These are phyloP conservation scores for Carassius auratus DNA, from an alignment of 2,113 vertebrate species.

Conservation along the genomic window DNA sequence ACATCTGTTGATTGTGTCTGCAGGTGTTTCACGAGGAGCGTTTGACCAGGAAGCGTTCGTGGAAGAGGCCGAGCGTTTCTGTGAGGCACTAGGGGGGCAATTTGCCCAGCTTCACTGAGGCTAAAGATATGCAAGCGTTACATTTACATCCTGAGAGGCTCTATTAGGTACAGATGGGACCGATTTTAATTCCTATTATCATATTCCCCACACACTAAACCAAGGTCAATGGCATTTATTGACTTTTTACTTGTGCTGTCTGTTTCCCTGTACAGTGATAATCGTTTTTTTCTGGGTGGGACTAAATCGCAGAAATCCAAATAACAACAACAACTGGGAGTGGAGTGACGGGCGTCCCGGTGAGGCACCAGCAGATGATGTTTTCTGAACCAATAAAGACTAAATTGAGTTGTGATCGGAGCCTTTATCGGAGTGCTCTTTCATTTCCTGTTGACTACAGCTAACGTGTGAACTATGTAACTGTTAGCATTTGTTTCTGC, in stretches of 20 bases:
- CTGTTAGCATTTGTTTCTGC: not conserved
- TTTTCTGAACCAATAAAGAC: not conserved
- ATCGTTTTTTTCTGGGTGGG: constrained; percentile 92
- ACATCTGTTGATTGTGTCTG: not conserved
- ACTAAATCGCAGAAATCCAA: constrained; percentile 90
- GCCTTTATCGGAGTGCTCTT: not conserved
- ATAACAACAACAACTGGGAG: constrained; percentile 85
- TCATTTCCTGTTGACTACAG: not conserved
- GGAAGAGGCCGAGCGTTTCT: constrained; percentile 93
- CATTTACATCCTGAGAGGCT: constrained; percentile 77
- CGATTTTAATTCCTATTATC: not conserved
- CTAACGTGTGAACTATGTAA: not conserved
- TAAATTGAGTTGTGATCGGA: not conserved
- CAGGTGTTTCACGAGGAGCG: constrained; percentile 91
- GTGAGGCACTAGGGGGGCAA: constrained; percentile 87
- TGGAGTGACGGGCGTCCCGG: constrained; percentile 91
- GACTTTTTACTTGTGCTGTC: constrained; percentile 5
- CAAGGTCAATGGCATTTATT: not conserved
- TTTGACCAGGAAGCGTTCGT: constrained; percentile 86
- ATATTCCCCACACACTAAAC: not conserved
- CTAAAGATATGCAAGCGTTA: constrained; percentile 78
- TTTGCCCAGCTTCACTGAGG: constrained; percentile 84
- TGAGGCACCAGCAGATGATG: constrained; percentile 72
- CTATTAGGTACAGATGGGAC: constrained; percentile 81
- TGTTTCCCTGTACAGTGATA: constrained; percentile 70